Percentiles rank a stretch among this genome's conserved stretches.
Evolutionary conservation across 2,113 vertebrate species (phyloP).

Genomic region (Aptenodytes patagonicus): DNA sequence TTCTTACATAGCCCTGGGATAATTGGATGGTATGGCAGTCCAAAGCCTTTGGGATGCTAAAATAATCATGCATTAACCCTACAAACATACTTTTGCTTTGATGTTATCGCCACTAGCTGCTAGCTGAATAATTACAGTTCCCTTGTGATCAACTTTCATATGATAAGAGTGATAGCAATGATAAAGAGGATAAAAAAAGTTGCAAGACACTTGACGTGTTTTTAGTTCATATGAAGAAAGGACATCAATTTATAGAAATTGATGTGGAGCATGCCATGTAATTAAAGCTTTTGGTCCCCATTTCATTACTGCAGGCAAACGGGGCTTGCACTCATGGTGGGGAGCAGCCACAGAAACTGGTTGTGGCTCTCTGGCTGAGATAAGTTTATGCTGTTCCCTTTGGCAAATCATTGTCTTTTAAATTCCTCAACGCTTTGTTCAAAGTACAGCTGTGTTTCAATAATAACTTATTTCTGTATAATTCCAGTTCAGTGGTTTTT

Average conservation of each 20-base stretch:
- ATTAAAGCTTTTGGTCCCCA: constrained; percentile 7
- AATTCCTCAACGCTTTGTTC: constrained; percentile 18
- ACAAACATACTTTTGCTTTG: constrained; percentile 49
- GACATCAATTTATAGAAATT: neutral
- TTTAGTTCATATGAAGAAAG: neutral
- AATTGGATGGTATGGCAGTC: constrained; percentile 28
- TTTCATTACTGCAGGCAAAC: neutral
- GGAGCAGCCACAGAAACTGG: constrained; percentile 37
- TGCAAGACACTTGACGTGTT: neutral
- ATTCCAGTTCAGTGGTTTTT: constrained; percentile 32
- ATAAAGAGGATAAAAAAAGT: neutral
- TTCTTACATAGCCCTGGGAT: constrained; percentile 36
- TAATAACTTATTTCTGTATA: constrained; percentile 43
- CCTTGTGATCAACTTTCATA: constrained; percentile 29
- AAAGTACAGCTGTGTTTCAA: constrained; percentile 59
- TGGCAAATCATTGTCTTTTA: constrained; percentile 54
- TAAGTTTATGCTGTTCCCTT: constrained; percentile 37
- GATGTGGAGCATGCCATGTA: neutral
- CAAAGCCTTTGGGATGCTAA: constrained; percentile 55
- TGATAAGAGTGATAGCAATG: neutral
- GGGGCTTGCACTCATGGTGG: neutral
- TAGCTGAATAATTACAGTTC: constrained; percentile 46
- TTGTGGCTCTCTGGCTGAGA: constrained; percentile 47
- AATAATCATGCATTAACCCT: constrained; percentile 50
- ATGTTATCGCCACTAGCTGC: constrained; percentile 28